Conservation (phyloP, 2,888 invertebrate species). For the Ischnura elegans region DNA sequence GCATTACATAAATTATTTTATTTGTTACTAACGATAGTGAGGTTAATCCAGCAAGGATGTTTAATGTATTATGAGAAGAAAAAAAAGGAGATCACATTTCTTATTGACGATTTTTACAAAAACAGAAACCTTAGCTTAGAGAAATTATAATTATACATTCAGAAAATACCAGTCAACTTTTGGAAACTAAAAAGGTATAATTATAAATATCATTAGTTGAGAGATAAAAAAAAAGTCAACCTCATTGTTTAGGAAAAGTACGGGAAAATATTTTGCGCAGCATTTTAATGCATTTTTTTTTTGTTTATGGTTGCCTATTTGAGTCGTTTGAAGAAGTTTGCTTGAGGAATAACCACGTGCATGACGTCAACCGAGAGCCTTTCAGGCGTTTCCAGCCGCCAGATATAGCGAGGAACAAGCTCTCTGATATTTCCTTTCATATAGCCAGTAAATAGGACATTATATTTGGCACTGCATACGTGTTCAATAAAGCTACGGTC, state of each 20-base stretch:
- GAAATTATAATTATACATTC: too few relatives aligned
- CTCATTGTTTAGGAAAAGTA: not conserved
- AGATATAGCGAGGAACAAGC: not conserved
- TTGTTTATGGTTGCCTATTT: too few relatives aligned
- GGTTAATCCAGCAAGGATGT: too few relatives aligned
- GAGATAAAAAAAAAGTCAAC: not conserved
- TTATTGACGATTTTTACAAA: too few relatives aligned
- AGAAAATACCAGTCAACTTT: too few relatives aligned
- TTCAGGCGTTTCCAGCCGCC: not conserved
- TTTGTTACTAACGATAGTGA: too few relatives aligned
- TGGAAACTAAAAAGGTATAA: too few relatives aligned
- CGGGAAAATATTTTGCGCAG: not conserved
- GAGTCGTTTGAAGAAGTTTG: not conserved
- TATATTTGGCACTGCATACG: not conserved
- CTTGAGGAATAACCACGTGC: not conserved
- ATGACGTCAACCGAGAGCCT: not conserved
- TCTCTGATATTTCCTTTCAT: not conserved
- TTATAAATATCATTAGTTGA: too few relatives aligned
- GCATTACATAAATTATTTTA: too few relatives aligned
- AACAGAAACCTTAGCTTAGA: too few relatives aligned
- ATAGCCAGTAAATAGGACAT: not conserved
- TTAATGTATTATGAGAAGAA: too few relatives aligned
- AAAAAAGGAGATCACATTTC: too few relatives aligned
- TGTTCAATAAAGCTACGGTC: not conserved
- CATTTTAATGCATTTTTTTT: conserved; percentile 8